Evolutionary conservation across 2,113 vertebrate genomes (phyloP).

Genomic region (Hippopotamus amphibius): DNA sequence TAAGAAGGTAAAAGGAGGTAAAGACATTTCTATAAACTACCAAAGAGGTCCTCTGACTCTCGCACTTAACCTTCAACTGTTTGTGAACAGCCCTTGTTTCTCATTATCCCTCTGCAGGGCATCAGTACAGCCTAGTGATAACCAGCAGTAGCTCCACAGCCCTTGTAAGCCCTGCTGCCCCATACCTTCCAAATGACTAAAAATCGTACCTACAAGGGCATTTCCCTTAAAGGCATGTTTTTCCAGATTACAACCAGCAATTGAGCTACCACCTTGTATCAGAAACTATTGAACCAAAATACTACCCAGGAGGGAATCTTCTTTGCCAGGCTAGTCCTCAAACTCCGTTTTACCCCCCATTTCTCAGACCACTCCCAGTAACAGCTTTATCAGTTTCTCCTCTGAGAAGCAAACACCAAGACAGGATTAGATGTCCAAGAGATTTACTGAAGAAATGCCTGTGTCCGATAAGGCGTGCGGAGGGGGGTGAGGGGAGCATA

Average conservation of each 20-base stretch:
- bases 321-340: not conserved
- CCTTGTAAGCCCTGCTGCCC: too few relatives aligned
- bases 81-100: not conserved
- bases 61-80: not conserved
- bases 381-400: not conserved
- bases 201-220: not conserved
- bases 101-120: not conserved
- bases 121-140: not conserved
- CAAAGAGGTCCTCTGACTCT: not conserved
- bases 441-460: not conserved
- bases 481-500: fast-evolving
- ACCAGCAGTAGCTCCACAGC: not conserved
- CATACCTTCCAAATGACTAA: not conserved
- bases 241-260: not conserved
- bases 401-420: not conserved
- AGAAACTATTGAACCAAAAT: not conserved
- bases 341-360: not conserved
- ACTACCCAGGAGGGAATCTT: not conserved
- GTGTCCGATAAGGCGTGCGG: too few relatives aligned
- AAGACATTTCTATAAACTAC: not conserved
- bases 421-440: not conserved
- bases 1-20: not conserved
- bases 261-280: not conserved
- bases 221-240: not conserved
- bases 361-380: not conserved